phyloP scores from a whole-genome alignment of 1,140 invertebrate genomes.

The Chlorops oryzae region DNA sequence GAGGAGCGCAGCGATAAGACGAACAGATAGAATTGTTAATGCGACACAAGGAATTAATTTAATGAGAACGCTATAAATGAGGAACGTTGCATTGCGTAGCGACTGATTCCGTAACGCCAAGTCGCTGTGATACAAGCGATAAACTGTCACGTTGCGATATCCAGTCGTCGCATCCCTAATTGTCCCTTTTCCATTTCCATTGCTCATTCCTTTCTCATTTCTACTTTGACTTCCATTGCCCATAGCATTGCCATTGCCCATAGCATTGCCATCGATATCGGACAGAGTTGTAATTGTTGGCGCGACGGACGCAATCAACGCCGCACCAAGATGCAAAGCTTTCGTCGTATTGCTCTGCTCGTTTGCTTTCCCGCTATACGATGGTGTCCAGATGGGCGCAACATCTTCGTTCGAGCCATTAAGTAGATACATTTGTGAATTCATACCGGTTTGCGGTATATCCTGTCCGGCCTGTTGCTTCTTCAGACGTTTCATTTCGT shows the following conservation, averaged over 20 bases:
- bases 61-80: constrained; percentile 78
- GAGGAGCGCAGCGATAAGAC: constrained; percentile 69
- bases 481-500: too few relatives aligned
- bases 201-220: too few relatives aligned
- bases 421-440: too few relatives aligned
- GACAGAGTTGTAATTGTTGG: constrained; percentile 15
- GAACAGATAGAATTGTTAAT: constrained; percentile 72
- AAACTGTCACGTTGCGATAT: constrained; percentile 38
- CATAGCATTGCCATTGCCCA: too few relatives aligned
- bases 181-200: not conserved
- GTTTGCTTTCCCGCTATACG: constrained; percentile 9
- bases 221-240: too few relatives aligned
- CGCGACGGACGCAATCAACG: constrained; percentile 14
- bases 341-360: constrained; percentile 14
- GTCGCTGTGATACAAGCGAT: constrained; percentile 28
- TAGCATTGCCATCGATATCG: not conserved
- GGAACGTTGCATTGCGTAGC: constrained; percentile 61
- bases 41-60: constrained; percentile 79
- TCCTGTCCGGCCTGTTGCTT: too few relatives aligned
- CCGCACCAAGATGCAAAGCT: not conserved
- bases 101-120: constrained; percentile 33
- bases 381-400: too few relatives aligned
- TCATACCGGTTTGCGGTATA: too few relatives aligned
- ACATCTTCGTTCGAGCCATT: too few relatives aligned
- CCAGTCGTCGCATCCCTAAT: not conserved